Evolutionary conservation across 2,888 invertebrate species (phyloP), one percentile per base, ranked within the genome.

Genomic region (Anarsia innoxiella): DNA sequence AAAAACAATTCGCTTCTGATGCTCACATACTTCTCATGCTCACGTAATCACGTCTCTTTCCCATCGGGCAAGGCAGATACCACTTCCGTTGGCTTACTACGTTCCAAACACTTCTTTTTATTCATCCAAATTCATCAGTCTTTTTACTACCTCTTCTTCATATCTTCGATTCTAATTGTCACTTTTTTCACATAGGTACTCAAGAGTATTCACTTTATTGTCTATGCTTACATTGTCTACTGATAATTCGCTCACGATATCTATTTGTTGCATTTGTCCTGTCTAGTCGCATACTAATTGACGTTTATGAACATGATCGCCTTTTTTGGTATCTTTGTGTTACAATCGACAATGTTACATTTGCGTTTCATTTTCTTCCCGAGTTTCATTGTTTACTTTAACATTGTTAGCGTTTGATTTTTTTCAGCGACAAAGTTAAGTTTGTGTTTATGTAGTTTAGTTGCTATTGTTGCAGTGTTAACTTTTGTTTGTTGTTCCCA

Each of bases 401-500:
- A 23, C 15, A 31, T 40, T 25, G 37, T 38, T 40, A 29, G 40
- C 15, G 16, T 26, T 39, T 29, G 35, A 23, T n/a, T 26, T 39
- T 44, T 39, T 31, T 32, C 36, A 33, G 37, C 12, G 32, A 36
- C 40, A 44, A 36, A 30, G 39, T 41, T 46, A 46, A 43, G 36
- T 29, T 46, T 48, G 53, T 16, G 11, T 25, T 12, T 11, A 12
- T 35, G 28, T 28, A 35, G 35, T 35, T 35, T 28, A 35, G 35
- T 5, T 57, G 23, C 43, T 53, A 65, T 49, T 51, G 51, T 55
- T 48, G 59, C 53, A 56, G 63, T 56, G 58, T 29, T 11, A 15
- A 49, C 53, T 57, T 56, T 53, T 45, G 66, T 60, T 50, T 61
- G 56, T 55, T 51, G 53, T 65, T 69, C 67, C 61, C 63, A 73